phyloP scores from a whole-genome alignment of 2,797 vertebrate genomes.

The Zalophus californianus region DNA sequence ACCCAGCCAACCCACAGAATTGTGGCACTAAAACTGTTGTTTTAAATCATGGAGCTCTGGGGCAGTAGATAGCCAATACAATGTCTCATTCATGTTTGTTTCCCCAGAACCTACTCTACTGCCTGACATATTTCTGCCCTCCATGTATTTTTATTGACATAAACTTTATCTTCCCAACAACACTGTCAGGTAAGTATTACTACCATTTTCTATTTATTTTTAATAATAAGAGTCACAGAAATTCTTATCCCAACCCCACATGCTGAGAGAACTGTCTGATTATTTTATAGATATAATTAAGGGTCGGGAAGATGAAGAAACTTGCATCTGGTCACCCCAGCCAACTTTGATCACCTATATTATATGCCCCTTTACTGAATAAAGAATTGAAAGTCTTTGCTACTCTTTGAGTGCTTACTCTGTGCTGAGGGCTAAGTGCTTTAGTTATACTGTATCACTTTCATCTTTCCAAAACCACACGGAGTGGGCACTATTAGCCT shows the following conservation, averaged over 20 bases:
- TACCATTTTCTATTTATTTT: constrained; percentile 55
- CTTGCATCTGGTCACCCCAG: background rate
- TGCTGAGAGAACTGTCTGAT: background rate
- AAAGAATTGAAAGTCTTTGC: background rate
- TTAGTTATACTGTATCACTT: background rate
- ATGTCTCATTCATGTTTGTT: background rate
- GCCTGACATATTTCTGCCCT: background rate
- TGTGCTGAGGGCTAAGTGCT: background rate
- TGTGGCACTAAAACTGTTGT: background rate
- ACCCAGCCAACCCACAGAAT: background rate
- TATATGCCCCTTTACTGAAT: background rate
- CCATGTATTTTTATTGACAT: background rate
- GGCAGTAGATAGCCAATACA: background rate
- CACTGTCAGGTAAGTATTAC: background rate
- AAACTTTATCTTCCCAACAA: background rate
- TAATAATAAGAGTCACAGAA: constrained; percentile 44
- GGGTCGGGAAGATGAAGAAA: background rate
- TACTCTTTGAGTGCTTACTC: background rate
- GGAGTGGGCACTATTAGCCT: background rate
- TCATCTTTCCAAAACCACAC: background rate
- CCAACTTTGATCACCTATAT: background rate
- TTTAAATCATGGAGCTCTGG: background rate
- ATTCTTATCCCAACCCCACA: background rate
- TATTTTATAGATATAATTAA: background rate
- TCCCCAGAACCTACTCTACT: background rate